phyloP scores from a whole-genome alignment of 2,888 invertebrate genomes.

The Leistus spinibarbis region DNA sequence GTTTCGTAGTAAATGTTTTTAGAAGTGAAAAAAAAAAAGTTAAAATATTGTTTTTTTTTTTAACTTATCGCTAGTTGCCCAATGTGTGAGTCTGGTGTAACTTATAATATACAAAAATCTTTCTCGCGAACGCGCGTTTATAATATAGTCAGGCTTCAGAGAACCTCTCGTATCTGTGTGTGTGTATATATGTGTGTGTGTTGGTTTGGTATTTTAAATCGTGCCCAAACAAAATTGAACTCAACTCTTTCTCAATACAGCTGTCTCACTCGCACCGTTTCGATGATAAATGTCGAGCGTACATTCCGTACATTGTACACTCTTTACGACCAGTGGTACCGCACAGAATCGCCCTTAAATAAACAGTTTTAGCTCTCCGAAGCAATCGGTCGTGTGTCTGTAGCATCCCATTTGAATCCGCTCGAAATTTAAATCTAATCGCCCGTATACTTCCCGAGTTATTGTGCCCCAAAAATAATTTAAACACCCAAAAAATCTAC shows the following conservation, averaged over 20 bases:
- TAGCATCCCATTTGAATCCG: no score
- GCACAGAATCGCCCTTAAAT: no score
- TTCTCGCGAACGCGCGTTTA: background rate
- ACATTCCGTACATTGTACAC: background rate
- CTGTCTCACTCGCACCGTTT: conserved; percentile 11
- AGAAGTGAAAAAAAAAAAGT: background rate
- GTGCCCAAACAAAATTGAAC: conserved; percentile 21
- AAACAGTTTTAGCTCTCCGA: no score
- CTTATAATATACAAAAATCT: no score
- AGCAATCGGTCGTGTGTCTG: no score
- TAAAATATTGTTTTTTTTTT: background rate
- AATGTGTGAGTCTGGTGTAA: background rate
- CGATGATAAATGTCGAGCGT: background rate
- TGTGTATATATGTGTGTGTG: no score
- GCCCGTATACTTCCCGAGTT: no score
- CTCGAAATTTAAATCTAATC: no score
- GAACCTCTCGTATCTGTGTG: background rate
- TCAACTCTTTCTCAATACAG: conserved; percentile 15
- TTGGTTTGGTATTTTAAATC: conserved; percentile 26
- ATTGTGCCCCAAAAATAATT: no score
- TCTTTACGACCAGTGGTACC: background rate
- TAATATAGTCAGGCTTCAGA: background rate
- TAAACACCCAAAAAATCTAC: no score
- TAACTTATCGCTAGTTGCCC: background rate
- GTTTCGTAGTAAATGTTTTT: background rate